Evolutionary conservation across 2,888 invertebrate species (phyloP), one percentile per base, ranked within the genome.

Genomic region (Caenorhabditis becei): DNA sequence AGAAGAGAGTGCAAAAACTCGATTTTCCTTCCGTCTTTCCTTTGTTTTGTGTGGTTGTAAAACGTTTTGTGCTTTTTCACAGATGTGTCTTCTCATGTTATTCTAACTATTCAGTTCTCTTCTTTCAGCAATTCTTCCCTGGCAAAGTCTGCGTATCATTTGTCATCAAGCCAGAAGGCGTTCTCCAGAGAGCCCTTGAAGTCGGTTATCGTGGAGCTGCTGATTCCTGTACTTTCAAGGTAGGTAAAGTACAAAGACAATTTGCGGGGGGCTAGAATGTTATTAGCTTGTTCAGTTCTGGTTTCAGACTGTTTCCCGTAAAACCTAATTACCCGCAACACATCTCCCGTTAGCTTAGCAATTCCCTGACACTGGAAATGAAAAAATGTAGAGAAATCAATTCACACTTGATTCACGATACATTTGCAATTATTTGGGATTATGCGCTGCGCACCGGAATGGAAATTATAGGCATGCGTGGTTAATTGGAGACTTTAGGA

Each of bases 141-240:
- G 88, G 87, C 28, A 82, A 86, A 65, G 80, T 90, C 32, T 85
- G 85, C 26, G 86, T 89, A 37, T 78, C 87, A 20, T 87, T 88
- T 37, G 75, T 90, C 56, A 81, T 90, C 74, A 94, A 97, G 84
- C 97, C 97, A 24, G 95, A 95, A 71, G 96, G 97, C 87, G 96
- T 97, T 92, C 94, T 98, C 88, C 97, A 97, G 92, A 96, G 97
- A 92, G 97, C 97, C 37, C 94, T 97, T 87, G 97, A 97, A 94
- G 95, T 96, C 86, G 96, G 97, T 92, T 93, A 93, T 75, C 82
- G 89, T 26, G 88, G 85, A 41, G 82, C 89, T 41, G 85, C 86
- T 26, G 90, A 89, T 20, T 84, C 83, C 72, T 87, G 87, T 77
- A 75, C 86, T 51, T 90, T 89, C 83, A 88, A 89, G 85, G 90